Evolutionary conservation across 2,113 vertebrate genomes (phyloP).

Genomic region (Cranoglanis bouderius): DNA sequence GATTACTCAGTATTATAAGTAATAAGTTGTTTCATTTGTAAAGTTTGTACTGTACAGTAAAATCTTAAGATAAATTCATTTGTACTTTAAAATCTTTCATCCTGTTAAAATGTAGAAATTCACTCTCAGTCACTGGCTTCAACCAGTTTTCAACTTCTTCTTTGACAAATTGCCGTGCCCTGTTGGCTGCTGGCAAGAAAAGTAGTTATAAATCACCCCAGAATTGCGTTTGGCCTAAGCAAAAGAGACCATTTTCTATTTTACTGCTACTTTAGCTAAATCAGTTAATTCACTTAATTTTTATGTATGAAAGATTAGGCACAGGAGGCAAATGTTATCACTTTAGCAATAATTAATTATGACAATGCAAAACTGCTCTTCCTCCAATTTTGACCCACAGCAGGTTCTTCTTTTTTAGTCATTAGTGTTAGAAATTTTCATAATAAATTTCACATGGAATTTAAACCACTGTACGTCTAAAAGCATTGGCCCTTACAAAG

Average conservation of each 20-base stretch:
- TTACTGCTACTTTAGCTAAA: background rate
- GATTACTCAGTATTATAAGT: background rate
- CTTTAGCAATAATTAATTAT: background rate
- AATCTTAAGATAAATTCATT: background rate
- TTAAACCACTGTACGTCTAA: background rate
- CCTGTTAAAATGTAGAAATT: background rate
- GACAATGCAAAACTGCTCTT: background rate
- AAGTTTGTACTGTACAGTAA: background rate
- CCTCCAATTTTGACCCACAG: background rate
- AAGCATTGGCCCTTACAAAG: background rate
- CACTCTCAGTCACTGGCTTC: background rate
- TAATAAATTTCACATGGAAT: background rate
- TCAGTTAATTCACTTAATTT: background rate
- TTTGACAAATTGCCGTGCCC: conserved; percentile 12
- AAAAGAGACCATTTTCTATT: conserved; percentile 23
- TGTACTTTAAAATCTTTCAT: background rate
- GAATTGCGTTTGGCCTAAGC: background rate
- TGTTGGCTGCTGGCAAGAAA: conserved; percentile 12
- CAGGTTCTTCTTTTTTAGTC: background rate
- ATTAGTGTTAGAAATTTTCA: background rate
- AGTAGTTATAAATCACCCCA: conserved; percentile 29
- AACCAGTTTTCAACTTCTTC: background rate
- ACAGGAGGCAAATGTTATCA: background rate
- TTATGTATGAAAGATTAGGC: too few species aligned
- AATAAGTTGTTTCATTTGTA: background rate